Base-by-base conservation (phyloP, 2,888 invertebrate species). In the Galerucella calmariensis region DNA sequence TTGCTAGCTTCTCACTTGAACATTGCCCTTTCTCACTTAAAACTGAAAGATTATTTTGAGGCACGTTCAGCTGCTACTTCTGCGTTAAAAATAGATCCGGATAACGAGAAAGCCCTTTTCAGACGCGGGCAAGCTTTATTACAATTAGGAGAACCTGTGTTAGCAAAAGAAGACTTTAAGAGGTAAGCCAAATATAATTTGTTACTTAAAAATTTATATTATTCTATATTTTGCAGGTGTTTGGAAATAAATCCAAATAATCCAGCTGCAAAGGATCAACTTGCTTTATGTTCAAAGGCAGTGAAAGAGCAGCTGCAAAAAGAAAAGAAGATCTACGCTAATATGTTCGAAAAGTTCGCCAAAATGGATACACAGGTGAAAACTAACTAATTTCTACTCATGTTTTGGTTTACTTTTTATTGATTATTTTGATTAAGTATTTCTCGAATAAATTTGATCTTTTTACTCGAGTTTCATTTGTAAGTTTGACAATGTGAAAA, bases 271-370 rank as follows among this genome's bases (percentile, higher is more conserved):
- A 90, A 91, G 51, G 92, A 93, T 84, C 95, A 96, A 86, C 88
- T 96, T 53, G 85, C 88, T 9, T 85, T 92, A 69, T 96, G 96
- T 87, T 91, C 92, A 76, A 90, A 92, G 75, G 90, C 92, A 76
- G 89, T 97, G 20, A 94, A 93, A 85, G 92, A 94, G 79, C 93
- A 94, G 82, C 90, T 93, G 78, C 90, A 92, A 72, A 92, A 92
- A 75, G 97, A 98, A 87, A 97, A 95, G 89, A 92, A 94, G 85
- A 90, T 96, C 51, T 99, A 97, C 87, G 94, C 94, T 14, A 97
- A 96, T 87, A 97, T 99, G 96, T 99, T 99, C 88, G 94, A 96
- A 82, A 97, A 96, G 88, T 94, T 97, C 88, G 95, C 95, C 5
- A 91, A 93, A 81, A 92, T 91, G 87, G 95, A 95, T 88, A 90